These are phyloP conservation scores for Pterobdella sp. DNA, from an alignment of 2,888 invertebrate species.

Conservation along the genomic window DNA sequence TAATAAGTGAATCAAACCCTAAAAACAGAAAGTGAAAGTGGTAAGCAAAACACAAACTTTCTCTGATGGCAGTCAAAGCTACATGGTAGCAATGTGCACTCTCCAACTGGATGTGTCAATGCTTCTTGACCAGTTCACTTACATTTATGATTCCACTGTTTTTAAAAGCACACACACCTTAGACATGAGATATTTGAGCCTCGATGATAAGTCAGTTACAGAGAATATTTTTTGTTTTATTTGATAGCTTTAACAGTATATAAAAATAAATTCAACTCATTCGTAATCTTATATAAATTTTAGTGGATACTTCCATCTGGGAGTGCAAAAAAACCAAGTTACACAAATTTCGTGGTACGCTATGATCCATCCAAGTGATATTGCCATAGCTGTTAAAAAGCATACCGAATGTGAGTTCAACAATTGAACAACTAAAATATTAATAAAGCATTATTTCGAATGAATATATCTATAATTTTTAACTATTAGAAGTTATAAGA, in stretches of 20 bases:
- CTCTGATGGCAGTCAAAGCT: neutral
- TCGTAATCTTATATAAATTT: neutral
- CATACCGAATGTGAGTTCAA: slow-evolving; percentile 25
- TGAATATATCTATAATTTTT: too few relatives aligned
- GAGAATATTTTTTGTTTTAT: neutral
- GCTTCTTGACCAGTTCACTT: neutral
- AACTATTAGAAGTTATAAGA: slow-evolving; percentile 4
- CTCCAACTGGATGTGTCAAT: slow-evolving; percentile 20
- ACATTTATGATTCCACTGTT: slow-evolving; percentile 20
- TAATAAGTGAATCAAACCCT: neutral
- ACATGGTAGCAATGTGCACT: slow-evolving; percentile 27
- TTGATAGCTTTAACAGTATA: neutral
- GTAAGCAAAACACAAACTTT: neutral
- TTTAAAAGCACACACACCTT: slow-evolving; percentile 28
- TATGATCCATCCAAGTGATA: slow-evolving; percentile 27
- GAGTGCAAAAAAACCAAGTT: slow-evolving; percentile 6
- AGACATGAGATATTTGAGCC: slow-evolving; percentile 27
- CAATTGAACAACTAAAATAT: neutral
- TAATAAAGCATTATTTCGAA: neutral
- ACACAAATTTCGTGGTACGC: slow-evolving; percentile 25
- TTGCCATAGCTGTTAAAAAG: slow-evolving; percentile 15
- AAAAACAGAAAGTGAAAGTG: slow-evolving; percentile 26
- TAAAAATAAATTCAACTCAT: neutral
- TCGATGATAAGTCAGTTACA: slow-evolving; percentile 28
- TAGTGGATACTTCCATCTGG: slow-evolving; percentile 24